phyloP scores from a whole-genome alignment of 2,888 invertebrate genomes.

The Choristoneura rosaceana region DNA sequence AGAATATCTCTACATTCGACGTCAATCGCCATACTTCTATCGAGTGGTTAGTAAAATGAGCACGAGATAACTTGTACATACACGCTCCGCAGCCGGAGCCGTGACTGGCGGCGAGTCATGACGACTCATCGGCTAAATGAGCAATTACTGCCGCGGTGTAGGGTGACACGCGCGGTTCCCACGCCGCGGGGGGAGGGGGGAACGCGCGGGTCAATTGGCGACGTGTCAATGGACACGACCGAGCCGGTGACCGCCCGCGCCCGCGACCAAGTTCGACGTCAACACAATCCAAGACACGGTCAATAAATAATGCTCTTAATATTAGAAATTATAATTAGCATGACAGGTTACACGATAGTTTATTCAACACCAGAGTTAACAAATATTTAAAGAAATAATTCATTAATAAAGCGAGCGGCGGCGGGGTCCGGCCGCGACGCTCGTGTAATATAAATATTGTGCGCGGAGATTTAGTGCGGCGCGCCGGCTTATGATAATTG shows the following conservation, averaged over 20 bases:
- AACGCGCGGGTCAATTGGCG: slow-evolving; percentile 27
- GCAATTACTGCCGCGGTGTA: slow-evolving; percentile 39
- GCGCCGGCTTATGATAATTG: slow-evolving; percentile 37
- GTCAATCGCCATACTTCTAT: slow-evolving; percentile 17
- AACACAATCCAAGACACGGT: not conserved
- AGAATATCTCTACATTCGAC: not conserved
- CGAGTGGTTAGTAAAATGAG: slow-evolving; percentile 3
- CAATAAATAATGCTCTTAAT: slow-evolving; percentile 34
- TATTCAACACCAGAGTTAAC: slow-evolving; percentile 40
- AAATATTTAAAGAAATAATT: slow-evolving; percentile 42
- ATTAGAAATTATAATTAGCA: slow-evolving; percentile 42
- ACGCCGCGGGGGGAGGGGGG: slow-evolving; percentile 1
- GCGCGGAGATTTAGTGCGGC: slow-evolving; percentile 31
- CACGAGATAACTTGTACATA: not conserved
- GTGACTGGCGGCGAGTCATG: slow-evolving; percentile 3
- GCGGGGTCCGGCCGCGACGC: not conserved
- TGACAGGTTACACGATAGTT: slow-evolving; percentile 38
- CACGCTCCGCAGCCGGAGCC: not conserved
- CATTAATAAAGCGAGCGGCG: slow-evolving; percentile 35
- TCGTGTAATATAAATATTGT: slow-evolving; percentile 40
- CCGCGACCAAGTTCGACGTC: not conserved
- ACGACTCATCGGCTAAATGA: slow-evolving; percentile 34
- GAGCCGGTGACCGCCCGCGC: slow-evolving; percentile 13
- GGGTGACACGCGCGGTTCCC: slow-evolving; percentile 42
- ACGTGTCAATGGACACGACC: slow-evolving; percentile 30